Evolutionary conservation across 2,797 vertebrate species (phyloP).

Genomic region (Leptodactylus fallax): DNA sequence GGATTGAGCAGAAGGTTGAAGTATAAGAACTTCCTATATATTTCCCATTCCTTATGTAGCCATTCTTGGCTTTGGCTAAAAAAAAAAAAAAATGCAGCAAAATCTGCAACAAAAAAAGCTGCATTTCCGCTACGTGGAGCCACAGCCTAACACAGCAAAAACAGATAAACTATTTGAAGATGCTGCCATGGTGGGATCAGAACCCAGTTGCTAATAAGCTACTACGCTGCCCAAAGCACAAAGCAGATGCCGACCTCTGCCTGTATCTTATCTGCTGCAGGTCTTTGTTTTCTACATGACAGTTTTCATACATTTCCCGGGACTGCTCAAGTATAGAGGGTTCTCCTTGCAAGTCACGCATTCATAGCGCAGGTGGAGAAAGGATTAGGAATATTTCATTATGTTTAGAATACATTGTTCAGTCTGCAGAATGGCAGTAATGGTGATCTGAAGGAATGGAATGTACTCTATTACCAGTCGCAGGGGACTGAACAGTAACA

Average conservation of each 20-base stretch:
- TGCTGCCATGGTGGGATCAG: neutral
- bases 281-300: neutral
- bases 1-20: too few relatives aligned
- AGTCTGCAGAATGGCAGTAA: constrained; percentile 12
- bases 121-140: too few relatives aligned
- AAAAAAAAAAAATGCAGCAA: too few relatives aligned
- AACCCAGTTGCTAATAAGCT: neutral
- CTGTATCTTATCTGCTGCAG: neutral
- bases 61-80: too few relatives aligned
- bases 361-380: constrained; percentile 6
- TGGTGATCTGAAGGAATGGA: constrained; percentile 32
- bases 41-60: too few relatives aligned
- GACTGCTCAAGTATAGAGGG: neutral
- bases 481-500: constrained; percentile 6
- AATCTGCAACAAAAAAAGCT: too few relatives aligned
- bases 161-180: too few relatives aligned
- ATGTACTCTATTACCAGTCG: constrained; percentile 27
- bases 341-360: neutral
- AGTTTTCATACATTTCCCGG: neutral
- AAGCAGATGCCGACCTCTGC: neutral
- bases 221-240: neutral
- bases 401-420: constrained; percentile 6
- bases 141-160: too few relatives aligned
- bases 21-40: too few relatives aligned
- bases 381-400: constrained; percentile 23